phyloP scores from a whole-genome alignment of 2,113 vertebrate species.

The Symphodus melops region DNA sequence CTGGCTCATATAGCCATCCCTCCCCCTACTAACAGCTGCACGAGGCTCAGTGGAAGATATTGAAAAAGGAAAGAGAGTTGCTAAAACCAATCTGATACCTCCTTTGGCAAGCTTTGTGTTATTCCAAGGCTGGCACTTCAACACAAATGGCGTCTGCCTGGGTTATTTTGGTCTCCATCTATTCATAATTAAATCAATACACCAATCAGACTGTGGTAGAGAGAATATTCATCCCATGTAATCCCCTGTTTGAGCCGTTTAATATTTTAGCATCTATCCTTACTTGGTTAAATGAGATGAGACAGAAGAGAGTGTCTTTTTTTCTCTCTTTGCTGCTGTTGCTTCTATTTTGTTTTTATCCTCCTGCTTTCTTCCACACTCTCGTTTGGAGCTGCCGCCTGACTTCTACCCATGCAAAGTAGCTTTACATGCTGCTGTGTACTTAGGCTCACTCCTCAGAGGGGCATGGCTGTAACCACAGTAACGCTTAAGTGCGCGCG shows the following conservation, averaged over 20 bases:
- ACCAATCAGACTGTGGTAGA: slow-evolving; percentile 64
- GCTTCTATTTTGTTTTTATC: slow-evolving; percentile 46
- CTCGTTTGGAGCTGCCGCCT: slow-evolving; percentile 19
- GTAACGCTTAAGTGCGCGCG: slow-evolving; percentile 59
- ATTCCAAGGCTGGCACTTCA: slow-evolving; percentile 26
- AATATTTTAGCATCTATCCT: slow-evolving; percentile 72
- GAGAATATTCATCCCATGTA: slow-evolving; percentile 59
- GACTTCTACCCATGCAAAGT: slow-evolving; percentile 53
- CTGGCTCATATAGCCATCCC: not conserved
- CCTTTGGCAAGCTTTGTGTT: slow-evolving; percentile 29
- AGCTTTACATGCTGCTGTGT: slow-evolving; percentile 39
- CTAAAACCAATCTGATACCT: slow-evolving; percentile 27
- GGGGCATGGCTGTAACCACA: slow-evolving; percentile 70
- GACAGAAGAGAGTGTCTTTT: slow-evolving; percentile 54
- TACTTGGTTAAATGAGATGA: slow-evolving; percentile 71
- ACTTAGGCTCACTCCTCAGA: slow-evolving; percentile 32
- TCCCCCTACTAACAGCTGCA: slow-evolving; percentile 35
- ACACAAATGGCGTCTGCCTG: slow-evolving; percentile 28
- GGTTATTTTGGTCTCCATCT: slow-evolving; percentile 65
- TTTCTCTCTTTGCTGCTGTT: slow-evolving; percentile 21
- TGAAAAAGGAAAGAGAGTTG: slow-evolving; percentile 3
- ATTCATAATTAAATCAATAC: slow-evolving; percentile 76
- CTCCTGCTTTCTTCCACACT: slow-evolving; percentile 20
- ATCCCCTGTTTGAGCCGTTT: slow-evolving; percentile 73
- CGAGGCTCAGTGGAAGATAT: slow-evolving; percentile 2